Evolutionary conservation across 2,888 invertebrate species (phyloP).

Genomic region (Noctua pronuba): DNA sequence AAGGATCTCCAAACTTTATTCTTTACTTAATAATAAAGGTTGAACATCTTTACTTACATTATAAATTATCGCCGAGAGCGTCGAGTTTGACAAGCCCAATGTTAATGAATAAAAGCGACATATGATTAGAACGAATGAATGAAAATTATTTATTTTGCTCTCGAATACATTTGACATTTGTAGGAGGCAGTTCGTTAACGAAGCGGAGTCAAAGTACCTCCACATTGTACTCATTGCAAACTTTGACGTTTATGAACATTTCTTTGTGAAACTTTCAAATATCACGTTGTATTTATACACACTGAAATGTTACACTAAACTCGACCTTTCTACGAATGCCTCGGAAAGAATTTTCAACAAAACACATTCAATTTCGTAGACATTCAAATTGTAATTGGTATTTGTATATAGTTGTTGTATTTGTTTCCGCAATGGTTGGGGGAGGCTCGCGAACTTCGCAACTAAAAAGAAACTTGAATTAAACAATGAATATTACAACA

Average conservation of each 20-base stretch:
- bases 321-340: conserved; percentile 10
- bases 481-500: conserved; percentile 76
- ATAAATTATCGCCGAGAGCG: background rate
- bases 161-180: background rate
- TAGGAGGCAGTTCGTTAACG: background rate
- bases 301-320: conserved; percentile 12
- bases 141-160: conserved; percentile 6
- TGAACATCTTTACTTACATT: conserved; percentile 19
- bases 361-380: conserved; percentile 53
- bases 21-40: background rate
- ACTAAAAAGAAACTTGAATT: conserved; percentile 69
- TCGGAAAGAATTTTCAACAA: conserved; percentile 49
- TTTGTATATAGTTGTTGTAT: conserved; percentile 53
- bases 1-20: conserved; percentile 23
- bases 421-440: conserved; percentile 41
- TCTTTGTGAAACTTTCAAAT: conserved; percentile 26
- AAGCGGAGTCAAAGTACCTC: background rate
- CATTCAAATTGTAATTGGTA: conserved; percentile 54
- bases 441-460: conserved; percentile 51
- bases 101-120: background rate
- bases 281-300: conserved; percentile 12
- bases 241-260: conserved; percentile 8
- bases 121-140: background rate
- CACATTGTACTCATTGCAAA: background rate
- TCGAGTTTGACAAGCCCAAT: background rate